Evolutionary conservation across 2,797 vertebrate genomes (phyloP).

Genomic region (Cyprinodon diabolis): DNA sequence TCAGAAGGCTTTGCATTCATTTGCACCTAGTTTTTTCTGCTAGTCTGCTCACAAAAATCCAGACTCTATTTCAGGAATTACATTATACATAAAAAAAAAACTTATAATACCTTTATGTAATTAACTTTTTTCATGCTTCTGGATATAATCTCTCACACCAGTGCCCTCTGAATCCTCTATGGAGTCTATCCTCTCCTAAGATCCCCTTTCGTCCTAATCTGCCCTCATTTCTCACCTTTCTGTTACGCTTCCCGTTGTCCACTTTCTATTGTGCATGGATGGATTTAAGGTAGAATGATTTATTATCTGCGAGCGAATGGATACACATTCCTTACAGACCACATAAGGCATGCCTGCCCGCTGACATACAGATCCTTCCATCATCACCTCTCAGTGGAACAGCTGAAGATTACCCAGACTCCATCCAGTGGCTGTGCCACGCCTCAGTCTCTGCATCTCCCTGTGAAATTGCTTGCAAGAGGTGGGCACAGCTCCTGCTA

Average conservation of each 20-base stretch:
- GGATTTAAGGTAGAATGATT: conserved; percentile 56
- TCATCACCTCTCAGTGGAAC: conserved; percentile 59
- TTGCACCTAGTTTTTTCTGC: not conserved
- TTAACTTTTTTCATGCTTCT: conserved; percentile 22
- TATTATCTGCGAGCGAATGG: conserved; percentile 37
- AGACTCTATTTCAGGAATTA: conserved; percentile 10
- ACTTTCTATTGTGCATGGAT: conserved; percentile 27
- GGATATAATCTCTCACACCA: conserved; percentile 10
- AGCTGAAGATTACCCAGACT: conserved; percentile 64
- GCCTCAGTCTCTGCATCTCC: conserved; percentile 19
- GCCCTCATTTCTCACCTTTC: conserved; percentile 17
- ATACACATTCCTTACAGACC: conserved; percentile 36
- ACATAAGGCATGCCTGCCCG: not conserved
- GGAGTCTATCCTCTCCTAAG: not conserved
- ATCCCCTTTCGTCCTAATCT: conserved; percentile 16
- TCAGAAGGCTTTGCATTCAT: conserved; percentile 11
- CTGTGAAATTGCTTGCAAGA: conserved; percentile 43
- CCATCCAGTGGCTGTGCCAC: conserved; percentile 34
- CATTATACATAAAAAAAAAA: conserved; percentile 8
- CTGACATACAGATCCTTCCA: conserved; percentile 33
- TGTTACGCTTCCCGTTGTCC: conserved; percentile 45
- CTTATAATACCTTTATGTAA: conserved; percentile 15
- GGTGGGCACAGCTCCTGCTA: conserved; percentile 49
- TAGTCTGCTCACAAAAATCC: not conserved
- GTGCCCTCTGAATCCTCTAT: conserved; percentile 4